Evolutionary conservation across 2,797 vertebrate species (phyloP), one percentile per base, ranked within the genome.

Genomic region (Falco columbarius): DNA sequence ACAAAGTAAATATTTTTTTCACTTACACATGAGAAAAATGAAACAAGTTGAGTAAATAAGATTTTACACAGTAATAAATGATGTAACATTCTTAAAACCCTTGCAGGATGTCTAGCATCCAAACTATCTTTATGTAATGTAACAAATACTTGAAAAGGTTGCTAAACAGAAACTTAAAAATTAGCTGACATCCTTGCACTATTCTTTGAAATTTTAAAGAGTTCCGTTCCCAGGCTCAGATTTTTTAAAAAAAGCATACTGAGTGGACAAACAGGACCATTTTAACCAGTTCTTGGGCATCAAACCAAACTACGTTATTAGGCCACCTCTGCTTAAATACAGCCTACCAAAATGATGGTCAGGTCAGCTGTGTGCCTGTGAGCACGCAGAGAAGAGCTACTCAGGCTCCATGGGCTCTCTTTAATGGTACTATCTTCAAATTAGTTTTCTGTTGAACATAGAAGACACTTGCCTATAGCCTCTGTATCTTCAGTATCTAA

Each of bases 1-100:
- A 56, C 79, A 93, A 94, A 95, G 95, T 91, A 97, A 97, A 95
- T 92, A 96, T 95, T 94, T 95, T 89, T 90, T 79, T 93, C 6
- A 10, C 81, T 92, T 77, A 81, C 93, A 82, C 71, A n/a, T 12
- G 11, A 93, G 81, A 77, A 95, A 95, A 96, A 86, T 77, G 83
- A 97, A 95, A 95, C 71, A 82, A 94, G 89, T 44, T 38, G 83
- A 85, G 94, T 92, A 96, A 96, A 90, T 93, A 94, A 76, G n/a
- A 65, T 76, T 87, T 89, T 75, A 89, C 83, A 85, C 74, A 82
- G 88, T 94, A 95, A 95, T 89, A 96, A 94, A 92, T 77, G 93
- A 92, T 94, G 89, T 81, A 94, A 90, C 56, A 66, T 62, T 67
- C 55, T 77, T 80, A 87, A 93, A 89, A 85, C n/a, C 40, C 71